Percentiles rank a stretch among this genome's conserved stretches.
Conservation (phyloP, 2,888 invertebrate species). For the Eupeodes latifasciatus region DNA sequence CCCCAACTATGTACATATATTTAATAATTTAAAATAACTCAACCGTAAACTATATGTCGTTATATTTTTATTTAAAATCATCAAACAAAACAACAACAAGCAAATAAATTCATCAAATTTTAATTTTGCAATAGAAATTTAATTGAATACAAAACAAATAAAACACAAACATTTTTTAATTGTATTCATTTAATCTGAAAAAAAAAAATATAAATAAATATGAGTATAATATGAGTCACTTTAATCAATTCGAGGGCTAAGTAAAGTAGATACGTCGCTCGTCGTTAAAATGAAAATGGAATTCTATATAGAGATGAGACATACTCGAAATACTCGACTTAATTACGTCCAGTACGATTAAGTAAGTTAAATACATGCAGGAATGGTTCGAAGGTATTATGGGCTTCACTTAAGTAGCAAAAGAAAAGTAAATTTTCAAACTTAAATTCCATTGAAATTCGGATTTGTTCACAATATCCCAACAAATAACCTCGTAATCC, state of each 20-base stretch:
- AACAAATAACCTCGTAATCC: too few species aligned
- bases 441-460: too few species aligned
- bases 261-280: not conserved
- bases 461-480: too few species aligned
- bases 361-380: not conserved
- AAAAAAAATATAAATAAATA: not conserved
- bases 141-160: slow-evolving; percentile 26
- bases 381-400: not conserved
- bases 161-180: not conserved
- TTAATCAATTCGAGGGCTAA: slow-evolving; percentile 52
- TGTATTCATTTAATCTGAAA: not conserved
- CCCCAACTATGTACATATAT: not conserved
- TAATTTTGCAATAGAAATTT: slow-evolving; percentile 35
- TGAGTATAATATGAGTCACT: slow-evolving; percentile 50
- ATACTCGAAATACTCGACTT: slow-evolving; percentile 59
- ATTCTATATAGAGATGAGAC: slow-evolving; percentile 43
- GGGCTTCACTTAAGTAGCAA: too few species aligned
- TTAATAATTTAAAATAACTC: not conserved
- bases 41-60: not conserved
- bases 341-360: slow-evolving; percentile 13
- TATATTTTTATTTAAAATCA: not conserved
- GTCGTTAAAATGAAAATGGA: slow-evolving; percentile 34
- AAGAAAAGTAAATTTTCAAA: too few species aligned
- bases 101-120: slow-evolving; percentile 45
- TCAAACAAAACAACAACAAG: slow-evolving; percentile 49